Base-by-base conservation (phyloP, 2,797 vertebrate genomes). In the Cynopterus sphinx region DNA sequence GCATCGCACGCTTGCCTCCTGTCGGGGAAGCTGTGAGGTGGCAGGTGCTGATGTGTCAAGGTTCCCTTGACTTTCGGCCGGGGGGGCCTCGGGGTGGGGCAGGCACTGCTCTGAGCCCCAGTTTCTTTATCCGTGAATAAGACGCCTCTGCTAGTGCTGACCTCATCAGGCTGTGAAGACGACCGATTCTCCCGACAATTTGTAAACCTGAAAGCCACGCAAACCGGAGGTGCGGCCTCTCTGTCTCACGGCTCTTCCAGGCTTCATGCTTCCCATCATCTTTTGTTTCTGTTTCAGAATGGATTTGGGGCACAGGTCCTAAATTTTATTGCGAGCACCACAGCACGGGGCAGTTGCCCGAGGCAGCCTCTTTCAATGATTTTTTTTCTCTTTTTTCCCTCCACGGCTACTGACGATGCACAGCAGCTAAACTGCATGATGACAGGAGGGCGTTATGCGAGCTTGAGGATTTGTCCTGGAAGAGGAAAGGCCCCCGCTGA, bases 1-100 rank as follows among this genome's bases (percentile, higher is more conserved):
- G 88, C 90, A 87, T 90, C 78, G 88, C 94, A 28, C 51, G 74
- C 91, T 92, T 71, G 77, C 55, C 39, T 95, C 51, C 3, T 92
- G 36, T 65, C n/a, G 26, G 28, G 33, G 59, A 75, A 81, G 81
- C 61, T 92, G 65, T 39, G 68, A 95, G 82, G 49, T 73, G 51
- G 55, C 33, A 55, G 61, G 26, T 13, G 1, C 43, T 17, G 12
- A 4, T 49, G 11, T 89, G 33, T 51, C 3, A 0, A 78, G 53
- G 82, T 15, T 49, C 55, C 39, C 79, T 51, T 74, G 82, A 9
- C 59, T 81, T 59, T 41, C 46, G 36, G 53, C 12, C 15, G 15
- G 26, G 41, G 28, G 49, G 8, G 19, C 55, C 16, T 87, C 8
- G 0, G 43, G 22, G 39, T 46, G 24, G 16, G 59, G 21, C 63